phyloP scores from a whole-genome alignment of 1,140 invertebrate species.

The Rhysida immarginata region DNA sequence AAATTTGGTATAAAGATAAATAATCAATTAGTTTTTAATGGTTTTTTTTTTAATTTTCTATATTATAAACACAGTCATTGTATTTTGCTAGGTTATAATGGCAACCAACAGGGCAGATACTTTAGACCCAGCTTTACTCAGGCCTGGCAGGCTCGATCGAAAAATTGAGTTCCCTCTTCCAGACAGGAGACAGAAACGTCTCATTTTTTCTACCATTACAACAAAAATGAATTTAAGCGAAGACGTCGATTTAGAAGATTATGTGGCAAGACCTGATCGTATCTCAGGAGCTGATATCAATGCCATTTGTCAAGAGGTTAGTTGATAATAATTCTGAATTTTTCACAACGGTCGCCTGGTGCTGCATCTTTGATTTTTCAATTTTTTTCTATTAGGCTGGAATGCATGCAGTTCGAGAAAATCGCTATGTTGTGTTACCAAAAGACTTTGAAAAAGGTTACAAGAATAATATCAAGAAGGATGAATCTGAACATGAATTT shows the following conservation, averaged over 20 bases:
- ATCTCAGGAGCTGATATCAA: slow-evolving; percentile 99
- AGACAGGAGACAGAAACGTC: slow-evolving; percentile 90
- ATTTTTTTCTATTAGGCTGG: slow-evolving; percentile 45
- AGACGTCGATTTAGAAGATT: slow-evolving; percentile 98
- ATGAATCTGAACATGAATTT: slow-evolving; percentile 98
- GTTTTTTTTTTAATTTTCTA: too few relatives aligned
- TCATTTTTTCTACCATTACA: slow-evolving; percentile 97
- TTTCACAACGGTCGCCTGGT: neutral
- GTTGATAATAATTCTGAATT: neutral
- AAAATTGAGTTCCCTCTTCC: slow-evolving; percentile 99
- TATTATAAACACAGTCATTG: too few relatives aligned
- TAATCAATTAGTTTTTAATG: too few relatives aligned
- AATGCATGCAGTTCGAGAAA: slow-evolving; percentile 94
- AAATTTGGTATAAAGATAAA: too few relatives aligned
- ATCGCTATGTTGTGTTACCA: slow-evolving; percentile 92
- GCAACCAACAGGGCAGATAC: slow-evolving; percentile 98
- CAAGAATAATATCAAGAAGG: slow-evolving; percentile 99
- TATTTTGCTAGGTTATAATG: slow-evolving; percentile 98
- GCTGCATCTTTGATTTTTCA: slow-evolving; percentile 11
- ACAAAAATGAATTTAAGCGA: slow-evolving; percentile 99
- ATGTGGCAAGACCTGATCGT: slow-evolving; percentile 92
- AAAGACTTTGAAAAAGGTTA: slow-evolving; percentile 99
- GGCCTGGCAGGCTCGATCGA: slow-evolving; percentile 91
- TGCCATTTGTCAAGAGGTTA: slow-evolving; percentile 96
- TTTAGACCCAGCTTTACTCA: slow-evolving; percentile 87